Evolutionary conservation across 2,113 vertebrate genomes (phyloP).

Genomic region (Ailurus styani): DNA sequence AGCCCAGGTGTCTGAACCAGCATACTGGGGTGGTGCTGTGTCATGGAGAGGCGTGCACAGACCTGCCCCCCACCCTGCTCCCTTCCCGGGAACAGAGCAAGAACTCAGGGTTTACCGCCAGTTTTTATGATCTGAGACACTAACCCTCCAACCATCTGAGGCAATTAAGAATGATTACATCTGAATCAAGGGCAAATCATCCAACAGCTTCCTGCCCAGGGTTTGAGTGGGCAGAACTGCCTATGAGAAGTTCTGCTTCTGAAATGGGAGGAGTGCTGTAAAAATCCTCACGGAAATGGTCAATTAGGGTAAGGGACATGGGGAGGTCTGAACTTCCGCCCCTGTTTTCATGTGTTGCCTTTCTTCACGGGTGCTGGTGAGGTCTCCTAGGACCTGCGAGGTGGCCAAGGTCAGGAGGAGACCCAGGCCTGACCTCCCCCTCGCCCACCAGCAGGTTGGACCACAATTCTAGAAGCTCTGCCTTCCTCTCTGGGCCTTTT

Average conservation of each 20-base stretch:
- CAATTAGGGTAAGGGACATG: not conserved
- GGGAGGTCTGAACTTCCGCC: not conserved
- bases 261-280: not conserved
- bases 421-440: fast-evolving
- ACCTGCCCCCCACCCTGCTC: not conserved
- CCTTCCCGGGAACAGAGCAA: not conserved
- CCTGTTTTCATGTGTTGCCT: not conserved
- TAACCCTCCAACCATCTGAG: constrained; percentile 37
- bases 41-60: not conserved
- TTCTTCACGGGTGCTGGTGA: not conserved
- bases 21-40: not conserved
- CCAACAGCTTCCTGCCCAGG: not conserved
- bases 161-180: constrained; percentile 17
- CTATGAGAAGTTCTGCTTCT: not conserved
- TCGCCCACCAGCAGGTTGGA: not conserved
- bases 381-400: fast-evolving
- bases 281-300: not conserved
- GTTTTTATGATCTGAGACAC: not conserved
- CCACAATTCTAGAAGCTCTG: not conserved
- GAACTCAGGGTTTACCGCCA: not conserved
- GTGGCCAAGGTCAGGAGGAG: not conserved
- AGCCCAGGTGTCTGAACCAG: not conserved
- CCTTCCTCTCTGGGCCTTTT: not conserved
- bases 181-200: constrained; percentile 43
- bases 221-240: not conserved